Conservation (phyloP, 1,140 invertebrate species). For the Bombus waltoni region DNA sequence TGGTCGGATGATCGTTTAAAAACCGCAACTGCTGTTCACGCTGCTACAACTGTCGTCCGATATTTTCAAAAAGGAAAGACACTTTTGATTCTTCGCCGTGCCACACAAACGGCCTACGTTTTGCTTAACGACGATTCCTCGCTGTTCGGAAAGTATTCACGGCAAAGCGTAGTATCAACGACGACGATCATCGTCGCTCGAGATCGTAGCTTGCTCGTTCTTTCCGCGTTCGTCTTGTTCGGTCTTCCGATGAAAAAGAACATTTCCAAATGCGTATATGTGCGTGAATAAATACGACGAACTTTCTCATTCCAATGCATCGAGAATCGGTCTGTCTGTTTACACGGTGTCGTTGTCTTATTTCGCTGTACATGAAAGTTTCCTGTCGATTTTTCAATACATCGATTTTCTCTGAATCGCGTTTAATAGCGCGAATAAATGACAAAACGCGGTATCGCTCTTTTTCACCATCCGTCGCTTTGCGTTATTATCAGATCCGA, state of each 20-base stretch:
- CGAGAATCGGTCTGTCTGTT: neutral
- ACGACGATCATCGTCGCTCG: conserved; percentile 6
- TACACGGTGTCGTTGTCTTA: too few relatives aligned
- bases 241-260: neutral
- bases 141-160: neutral
- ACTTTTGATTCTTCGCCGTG: conserved; percentile 17
- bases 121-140: neutral
- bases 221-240: neutral
- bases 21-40: neutral
- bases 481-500: neutral
- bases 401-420: neutral
- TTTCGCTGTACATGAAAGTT: neutral
- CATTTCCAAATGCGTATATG: too few relatives aligned
- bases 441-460: too few relatives aligned
- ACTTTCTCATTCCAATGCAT: too few relatives aligned
- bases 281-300: neutral
- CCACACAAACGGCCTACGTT: neutral
- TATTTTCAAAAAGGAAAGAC: conserved; percentile 36
- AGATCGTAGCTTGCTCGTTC: neutral
- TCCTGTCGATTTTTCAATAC: neutral
- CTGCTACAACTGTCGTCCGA: neutral
- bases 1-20: neutral
- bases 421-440: neutral
- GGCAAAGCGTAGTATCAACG: neutral
- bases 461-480: neutral